Evolutionary conservation across 2,888 invertebrate species (phyloP), one percentile per base, ranked within the genome.

Genomic region (Orgyia antiqua): DNA sequence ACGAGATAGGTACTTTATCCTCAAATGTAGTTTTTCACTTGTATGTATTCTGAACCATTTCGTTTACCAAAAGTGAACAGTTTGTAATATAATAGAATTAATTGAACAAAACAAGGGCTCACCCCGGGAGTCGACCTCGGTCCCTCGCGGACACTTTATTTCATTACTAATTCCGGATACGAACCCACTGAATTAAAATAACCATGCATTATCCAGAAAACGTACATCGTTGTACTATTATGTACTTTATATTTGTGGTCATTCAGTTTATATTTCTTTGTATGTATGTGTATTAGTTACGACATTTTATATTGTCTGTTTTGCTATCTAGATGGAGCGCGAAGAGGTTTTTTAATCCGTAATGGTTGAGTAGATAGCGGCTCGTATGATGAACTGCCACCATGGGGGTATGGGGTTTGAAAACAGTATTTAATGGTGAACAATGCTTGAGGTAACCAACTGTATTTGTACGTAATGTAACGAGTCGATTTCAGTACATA

Each of bases 301-400:
- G 33, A 4, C 15, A 7, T 45, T 50, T 23, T 24, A 29, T 10
- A n/a, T n/a, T 8, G 23, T 7, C 8, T 24, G 36, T 34, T 15
- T 15, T 4, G 15, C 15, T 75, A 76, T 77, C 72, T 68, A 62
- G 69, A 71, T 75, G 73, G 68, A 42, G 52, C 61, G 68, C 62
- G 68, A 69, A 76, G 68, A 75, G 69, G 10, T 73, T 74, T 78
- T 82, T 80, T 79, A 80, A 82, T 79, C 77, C 71, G 57, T 73
- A 78, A 79, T 75, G 70, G 75, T 48, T 63, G 59, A 45, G 44
- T 68, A 65, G 79, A 80, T 79, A 82, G 67, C 69, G 68, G 48
- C 41, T 56, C 46, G 51, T 70, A 77, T 79, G 78, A 80, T 68
- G 64, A 66, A 78, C 66, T 48, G 62, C 36, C 39, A 36, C 36